Percentiles rank a stretch among this genome's conserved stretches.
These are phyloP conservation scores for Ptiloglossa arizonensis DNA, from an alignment of 1,140 invertebrate genomes.

Conservation along the genomic window DNA sequence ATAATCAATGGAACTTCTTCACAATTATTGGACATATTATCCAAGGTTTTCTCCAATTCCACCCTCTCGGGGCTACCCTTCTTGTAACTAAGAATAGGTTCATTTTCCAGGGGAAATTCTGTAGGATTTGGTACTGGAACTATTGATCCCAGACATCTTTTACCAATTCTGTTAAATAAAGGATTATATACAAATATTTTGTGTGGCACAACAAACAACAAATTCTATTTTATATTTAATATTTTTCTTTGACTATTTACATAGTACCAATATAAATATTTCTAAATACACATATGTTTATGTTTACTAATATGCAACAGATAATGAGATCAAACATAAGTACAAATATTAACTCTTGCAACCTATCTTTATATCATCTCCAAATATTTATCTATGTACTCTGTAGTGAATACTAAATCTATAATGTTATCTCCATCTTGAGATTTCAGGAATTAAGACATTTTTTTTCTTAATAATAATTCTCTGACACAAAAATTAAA, in stretches of 20 bases:
- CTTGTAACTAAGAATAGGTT: slow-evolving; percentile 90
- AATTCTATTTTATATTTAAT: neutral
- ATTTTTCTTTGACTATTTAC: neutral
- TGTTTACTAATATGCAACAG: neutral
- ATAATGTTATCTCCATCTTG: slow-evolving; percentile 56
- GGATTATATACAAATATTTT: neutral
- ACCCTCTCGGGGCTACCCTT: slow-evolving; percentile 92
- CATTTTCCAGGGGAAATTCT: slow-evolving; percentile 90
- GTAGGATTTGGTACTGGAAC: slow-evolving; percentile 84
- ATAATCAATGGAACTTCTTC: slow-evolving; percentile 96
- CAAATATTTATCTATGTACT: slow-evolving; percentile 63
- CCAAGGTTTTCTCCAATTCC: slow-evolving; percentile 88
- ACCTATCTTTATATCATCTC: slow-evolving; percentile 31
- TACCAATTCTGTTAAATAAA: slow-evolving; percentile 70
- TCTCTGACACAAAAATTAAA: neutral
- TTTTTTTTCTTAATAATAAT: too few relatives aligned
- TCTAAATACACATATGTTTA: neutral
- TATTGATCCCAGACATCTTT: slow-evolving; percentile 83
- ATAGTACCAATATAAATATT: neutral
- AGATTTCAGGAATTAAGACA: neutral
- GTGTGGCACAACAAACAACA: neutral
- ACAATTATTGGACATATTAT: slow-evolving; percentile 84
- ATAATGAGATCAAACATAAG: neutral
- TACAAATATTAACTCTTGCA: slow-evolving; percentile 42
- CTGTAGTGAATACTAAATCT: slow-evolving; percentile 24